A percentile compares a stretch with the other conserved stretches of the same genome.
These are phyloP conservation scores for Gallirallus australis DNA, from an alignment of 2,797 vertebrate species.

Conservation along the genomic window DNA sequence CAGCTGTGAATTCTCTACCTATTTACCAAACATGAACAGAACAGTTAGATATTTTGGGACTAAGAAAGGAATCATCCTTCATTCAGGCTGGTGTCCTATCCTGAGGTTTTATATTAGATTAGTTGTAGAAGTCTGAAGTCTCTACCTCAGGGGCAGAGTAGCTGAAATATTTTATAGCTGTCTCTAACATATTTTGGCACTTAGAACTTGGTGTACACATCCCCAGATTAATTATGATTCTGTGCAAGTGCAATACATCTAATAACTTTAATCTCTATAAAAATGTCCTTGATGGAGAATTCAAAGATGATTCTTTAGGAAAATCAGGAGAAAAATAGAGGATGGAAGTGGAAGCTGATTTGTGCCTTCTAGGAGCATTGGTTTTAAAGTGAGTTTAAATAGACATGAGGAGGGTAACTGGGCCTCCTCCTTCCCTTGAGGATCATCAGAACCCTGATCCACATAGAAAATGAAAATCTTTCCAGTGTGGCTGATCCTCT, in stretches of 20 bases:
- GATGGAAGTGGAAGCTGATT: background rate
- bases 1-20: background rate
- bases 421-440: background rate
- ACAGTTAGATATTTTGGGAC: background rate
- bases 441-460: background rate
- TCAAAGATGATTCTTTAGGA: background rate
- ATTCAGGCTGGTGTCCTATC: background rate
- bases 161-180: background rate
- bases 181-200: background rate
- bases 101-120: background rate
- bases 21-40: background rate
- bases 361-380: background rate
- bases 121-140: background rate
- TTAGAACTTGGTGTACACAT: background rate
- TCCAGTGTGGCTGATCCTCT: background rate
- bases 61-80: background rate
- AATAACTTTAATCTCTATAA: background rate
- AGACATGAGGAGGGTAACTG: background rate
- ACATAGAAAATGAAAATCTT: background rate
- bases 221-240: background rate
- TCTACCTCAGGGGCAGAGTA: background rate
- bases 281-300: background rate
- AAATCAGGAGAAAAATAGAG: background rate
- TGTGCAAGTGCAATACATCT: background rate
- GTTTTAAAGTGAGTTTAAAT: background rate